Base-by-base conservation (phyloP, 2,113 vertebrate genomes). In the Anoplopoma fimbria region DNA sequence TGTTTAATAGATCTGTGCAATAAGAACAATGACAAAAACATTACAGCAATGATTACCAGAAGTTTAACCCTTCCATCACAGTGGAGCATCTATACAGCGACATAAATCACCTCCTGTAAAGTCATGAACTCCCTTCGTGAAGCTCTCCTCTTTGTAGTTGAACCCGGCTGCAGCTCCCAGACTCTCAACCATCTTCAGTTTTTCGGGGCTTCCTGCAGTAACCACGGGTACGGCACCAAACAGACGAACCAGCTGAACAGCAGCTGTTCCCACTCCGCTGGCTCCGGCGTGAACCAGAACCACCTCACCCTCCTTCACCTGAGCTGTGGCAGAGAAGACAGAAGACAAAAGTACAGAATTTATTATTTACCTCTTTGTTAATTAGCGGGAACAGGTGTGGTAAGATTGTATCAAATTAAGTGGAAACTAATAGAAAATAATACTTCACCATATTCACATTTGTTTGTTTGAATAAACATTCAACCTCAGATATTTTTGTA, bases 221-320 rank as follows among this genome's bases (percentile, higher is more conserved):
- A 97, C 95, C 0, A 97, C 36, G 64, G 96, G 96, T 86, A 96
- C 53, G 2, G 95, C 95, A 9, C 94, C 88, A n/a, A 95, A 94
- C 94, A 96, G 91, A 33, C 88, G 93, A 23, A 90, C 87, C 71
- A 97, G 95, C 83, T 97, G 97, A 86, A 97, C 89, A 61, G 96
- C 96, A 21, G 97, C 96, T 23, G 95, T 93, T 34, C 97, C 96
- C 2, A 97, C 95, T 0, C 96, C 96, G 0, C 97, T 97, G 13
- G 93, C 94, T 61, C 96, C 97, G 7, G 96, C 96, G 0, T 97
- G 96, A 91, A 94, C 95, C 88, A 97, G 63, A 72, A 97, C 97
- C 0, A 49, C 91, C 47, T 97, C 96, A 0, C 95, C 96, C 29
- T 94, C 85, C 90, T 96, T 93, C 72, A 97, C 89, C 72, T 95